Conservation (phyloP, 2,797 vertebrate species). For the Brachyrhaphis roseni region DNA sequence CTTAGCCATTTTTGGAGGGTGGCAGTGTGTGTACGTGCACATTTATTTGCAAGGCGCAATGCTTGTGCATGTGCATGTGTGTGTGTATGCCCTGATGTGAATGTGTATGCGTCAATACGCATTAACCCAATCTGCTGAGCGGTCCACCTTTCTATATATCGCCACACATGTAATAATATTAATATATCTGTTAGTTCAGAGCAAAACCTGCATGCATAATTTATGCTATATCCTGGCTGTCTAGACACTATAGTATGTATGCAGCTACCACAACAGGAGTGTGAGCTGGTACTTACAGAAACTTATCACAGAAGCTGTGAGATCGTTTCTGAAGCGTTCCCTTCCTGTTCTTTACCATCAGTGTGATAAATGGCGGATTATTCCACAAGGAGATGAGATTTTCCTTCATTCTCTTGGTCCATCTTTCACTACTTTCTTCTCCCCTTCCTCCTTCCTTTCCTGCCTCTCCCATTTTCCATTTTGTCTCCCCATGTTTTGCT, state of each 20-base stretch:
- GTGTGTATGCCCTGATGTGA: slow-evolving; percentile 10
- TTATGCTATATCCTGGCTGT: slow-evolving; percentile 78
- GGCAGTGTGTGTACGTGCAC: slow-evolving; percentile 30
- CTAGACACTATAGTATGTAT: slow-evolving; percentile 68
- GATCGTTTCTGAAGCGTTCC: slow-evolving; percentile 37
- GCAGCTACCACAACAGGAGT: slow-evolving; percentile 27
- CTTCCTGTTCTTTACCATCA: slow-evolving; percentile 68
- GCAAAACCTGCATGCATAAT: slow-evolving; percentile 80
- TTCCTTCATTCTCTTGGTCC: slow-evolving; percentile 56
- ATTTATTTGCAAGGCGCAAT: slow-evolving; percentile 30
- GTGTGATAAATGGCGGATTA: slow-evolving; percentile 81
- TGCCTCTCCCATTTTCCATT: slow-evolving; percentile 29
- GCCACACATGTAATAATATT: slow-evolving; percentile 81
- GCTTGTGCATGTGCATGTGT: slow-evolving; percentile 4
- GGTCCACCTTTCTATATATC: slow-evolving; percentile 61
- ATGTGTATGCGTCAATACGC: slow-evolving; percentile 35
- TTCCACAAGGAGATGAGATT: slow-evolving; percentile 79
- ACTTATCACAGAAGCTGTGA: slow-evolving; percentile 44
- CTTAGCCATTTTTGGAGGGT: slow-evolving; percentile 62
- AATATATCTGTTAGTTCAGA: slow-evolving; percentile 80
- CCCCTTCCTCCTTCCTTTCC: slow-evolving; percentile 29
- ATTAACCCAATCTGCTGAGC: slow-evolving; percentile 65
- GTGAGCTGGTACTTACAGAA: slow-evolving; percentile 24
- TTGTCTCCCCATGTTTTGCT: slow-evolving; percentile 40
- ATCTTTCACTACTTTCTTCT: slow-evolving; percentile 54